phyloP scores from a whole-genome alignment of 2,888 invertebrate genomes.

The Caenorhabditis angaria region DNA sequence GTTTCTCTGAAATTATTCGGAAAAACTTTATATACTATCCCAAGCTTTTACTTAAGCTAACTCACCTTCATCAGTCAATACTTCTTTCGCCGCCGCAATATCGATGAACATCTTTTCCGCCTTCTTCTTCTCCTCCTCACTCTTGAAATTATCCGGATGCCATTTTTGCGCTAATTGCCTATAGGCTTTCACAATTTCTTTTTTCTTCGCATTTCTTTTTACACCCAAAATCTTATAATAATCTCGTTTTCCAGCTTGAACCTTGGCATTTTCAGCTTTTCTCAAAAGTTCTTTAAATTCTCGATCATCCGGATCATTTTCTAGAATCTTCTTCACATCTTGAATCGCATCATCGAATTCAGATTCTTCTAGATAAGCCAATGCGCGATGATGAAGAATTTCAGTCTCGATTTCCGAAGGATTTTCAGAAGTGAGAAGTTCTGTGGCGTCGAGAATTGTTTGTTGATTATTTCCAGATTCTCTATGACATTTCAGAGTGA shows the following conservation, averaged over 20 bases:
- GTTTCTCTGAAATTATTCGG: slow-evolving; percentile 85
- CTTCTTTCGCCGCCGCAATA: slow-evolving; percentile 98
- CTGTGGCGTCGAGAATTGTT: slow-evolving; percentile 83
- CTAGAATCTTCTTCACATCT: slow-evolving; percentile 86
- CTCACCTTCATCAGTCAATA: slow-evolving; percentile 79
- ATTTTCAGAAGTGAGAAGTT: slow-evolving; percentile 80
- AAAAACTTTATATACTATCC: not conserved
- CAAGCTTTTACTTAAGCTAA: no score
- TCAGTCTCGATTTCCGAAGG: no score
- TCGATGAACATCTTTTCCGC: slow-evolving; percentile 98
- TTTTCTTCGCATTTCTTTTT: slow-evolving; percentile 85
- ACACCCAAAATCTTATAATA: slow-evolving; percentile 97
- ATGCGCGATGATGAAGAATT: slow-evolving; percentile 87
- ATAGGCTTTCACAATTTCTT: slow-evolving; percentile 93
- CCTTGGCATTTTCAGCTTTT: slow-evolving; percentile 88
- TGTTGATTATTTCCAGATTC: slow-evolving; percentile 79
- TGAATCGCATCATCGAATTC: slow-evolving; percentile 87
- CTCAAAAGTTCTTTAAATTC: slow-evolving; percentile 88
- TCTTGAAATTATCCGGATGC: slow-evolving; percentile 94
- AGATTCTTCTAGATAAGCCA: slow-evolving; percentile 90
- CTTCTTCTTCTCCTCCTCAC: slow-evolving; percentile 79
- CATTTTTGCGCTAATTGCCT: slow-evolving; percentile 96
- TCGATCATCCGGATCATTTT: slow-evolving; percentile 82
- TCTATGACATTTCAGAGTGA: slow-evolving; percentile 82
- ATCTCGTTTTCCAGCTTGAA: slow-evolving; percentile 89